Conservation (phyloP, 2,888 invertebrate species). For the Ecliptopera silaceata region DNA sequence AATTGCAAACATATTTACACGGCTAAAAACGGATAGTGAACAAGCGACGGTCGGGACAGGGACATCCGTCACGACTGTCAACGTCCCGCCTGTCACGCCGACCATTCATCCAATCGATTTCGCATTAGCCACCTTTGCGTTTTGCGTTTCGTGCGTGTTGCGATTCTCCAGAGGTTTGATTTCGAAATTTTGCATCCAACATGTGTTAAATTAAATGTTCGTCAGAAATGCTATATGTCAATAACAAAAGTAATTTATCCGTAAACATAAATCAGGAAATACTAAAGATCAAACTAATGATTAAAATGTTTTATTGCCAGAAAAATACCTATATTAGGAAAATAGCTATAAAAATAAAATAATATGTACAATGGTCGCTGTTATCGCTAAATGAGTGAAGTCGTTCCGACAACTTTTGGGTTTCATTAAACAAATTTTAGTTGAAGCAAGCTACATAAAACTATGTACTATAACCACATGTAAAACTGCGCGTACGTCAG, state of each 20-base stretch:
- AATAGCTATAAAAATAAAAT: no score
- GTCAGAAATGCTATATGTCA: not conserved
- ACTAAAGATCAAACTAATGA: no score
- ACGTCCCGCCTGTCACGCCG: conserved; percentile 26
- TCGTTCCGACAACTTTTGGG: no score
- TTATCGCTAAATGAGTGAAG: no score
- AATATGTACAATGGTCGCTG: no score
- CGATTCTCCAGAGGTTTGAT: conserved; percentile 20
- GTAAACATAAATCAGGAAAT: no score
- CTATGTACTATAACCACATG: not conserved
- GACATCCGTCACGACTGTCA: conserved; percentile 38
- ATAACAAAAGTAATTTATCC: not conserved
- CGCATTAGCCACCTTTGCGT: conserved; percentile 66
- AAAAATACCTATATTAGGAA: no score
- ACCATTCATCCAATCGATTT: conserved; percentile 60
- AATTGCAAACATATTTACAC: conserved; percentile 34
- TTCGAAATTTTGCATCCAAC: conserved; percentile 2
- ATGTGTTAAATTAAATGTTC: not conserved
- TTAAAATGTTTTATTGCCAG: no score
- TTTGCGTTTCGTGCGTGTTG: conserved; percentile 47
- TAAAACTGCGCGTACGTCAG: not conserved
- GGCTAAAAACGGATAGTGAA: conserved; percentile 33
- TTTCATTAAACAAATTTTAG: no score
- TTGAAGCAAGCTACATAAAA: no score
- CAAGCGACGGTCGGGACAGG: conserved; percentile 29